These are phyloP conservation scores for Neodiprion lecontei DNA, from an alignment of 1,140 invertebrate genomes.

Conservation along the genomic window DNA sequence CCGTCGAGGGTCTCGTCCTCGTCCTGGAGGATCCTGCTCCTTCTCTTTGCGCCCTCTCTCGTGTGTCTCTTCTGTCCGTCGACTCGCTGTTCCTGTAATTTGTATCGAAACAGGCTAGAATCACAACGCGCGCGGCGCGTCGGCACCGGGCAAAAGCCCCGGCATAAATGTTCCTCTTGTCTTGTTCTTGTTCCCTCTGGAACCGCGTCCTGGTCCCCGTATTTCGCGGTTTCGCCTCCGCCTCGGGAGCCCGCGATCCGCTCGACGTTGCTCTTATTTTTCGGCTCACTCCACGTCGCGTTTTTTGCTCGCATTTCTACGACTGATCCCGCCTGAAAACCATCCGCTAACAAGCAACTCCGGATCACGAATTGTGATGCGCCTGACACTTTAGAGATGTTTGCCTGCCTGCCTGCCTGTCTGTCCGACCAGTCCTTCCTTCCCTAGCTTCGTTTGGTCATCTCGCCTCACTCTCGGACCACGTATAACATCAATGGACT, in stretches of 20 bases:
- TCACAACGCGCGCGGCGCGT: slow-evolving; percentile 14
- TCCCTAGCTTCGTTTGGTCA: not conserved
- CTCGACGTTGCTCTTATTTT: not conserved
- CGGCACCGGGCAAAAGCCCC: slow-evolving; percentile 10
- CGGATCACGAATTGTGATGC: slow-evolving; percentile 53
- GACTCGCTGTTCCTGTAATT: slow-evolving; percentile 49
- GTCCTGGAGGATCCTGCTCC: no score
- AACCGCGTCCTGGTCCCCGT: no score
- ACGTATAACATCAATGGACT: not conserved
- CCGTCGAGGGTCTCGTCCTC: slow-evolving; percentile 14
- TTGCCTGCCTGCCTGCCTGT: slow-evolving; percentile 31
- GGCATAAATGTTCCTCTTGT: slow-evolving; percentile 5
- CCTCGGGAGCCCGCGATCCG: not conserved
- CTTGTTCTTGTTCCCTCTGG: not conserved
- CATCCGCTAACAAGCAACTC: slow-evolving; percentile 47
- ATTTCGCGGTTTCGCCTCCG: not conserved
- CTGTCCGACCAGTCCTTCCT: not conserved
- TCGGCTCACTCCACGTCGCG: not conserved
- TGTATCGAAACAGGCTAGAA: slow-evolving; percentile 49
- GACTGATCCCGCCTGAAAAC: not conserved
- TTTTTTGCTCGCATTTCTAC: not conserved
- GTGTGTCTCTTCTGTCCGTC: slow-evolving; percentile 25
- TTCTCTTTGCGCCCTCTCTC: slow-evolving; percentile 24
- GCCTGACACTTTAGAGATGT: slow-evolving; percentile 56
- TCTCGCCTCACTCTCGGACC: slow-evolving; percentile 1